Base-by-base conservation (phyloP, 2,113 vertebrate species). In the Carollia perspicillata region DNA sequence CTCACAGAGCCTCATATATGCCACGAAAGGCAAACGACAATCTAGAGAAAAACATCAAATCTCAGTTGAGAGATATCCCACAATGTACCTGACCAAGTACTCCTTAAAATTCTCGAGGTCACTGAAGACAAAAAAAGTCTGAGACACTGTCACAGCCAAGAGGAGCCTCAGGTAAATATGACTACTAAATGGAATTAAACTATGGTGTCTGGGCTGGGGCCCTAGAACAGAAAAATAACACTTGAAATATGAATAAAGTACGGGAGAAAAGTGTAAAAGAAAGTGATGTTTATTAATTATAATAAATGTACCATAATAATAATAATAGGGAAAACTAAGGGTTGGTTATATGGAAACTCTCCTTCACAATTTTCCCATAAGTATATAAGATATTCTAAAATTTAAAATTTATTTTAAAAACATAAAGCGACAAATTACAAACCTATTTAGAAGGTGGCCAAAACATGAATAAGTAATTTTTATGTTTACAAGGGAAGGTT, bases 81-180 rank as follows among this genome's bases (percentile, higher is more conserved):
- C 49, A 90, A 35, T 8, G 84, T 16, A 35, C 30, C 40, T 77
- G 22, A 88, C 22, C 65, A 90, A 93, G 63, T 33, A 79, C n/a
- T 63, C 37, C 58, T 88, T 44, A 66, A 71, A 89, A 95, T 23
- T 51, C 71, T 63, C 51, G 80, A 66, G 65, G 51, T 89, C 44
- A 92, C 91, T 96, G 89, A 87, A 93, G 79, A 53, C 47, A 96
- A 89, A n/a, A n/a, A 58, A 96, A 90, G n/a, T 44, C 40, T 35
- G 13, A 93, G 12, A 78, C 72, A 92, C 8, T 53, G 40, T 35
- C 66, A 79, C 0, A 42, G 11, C 10, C 40, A 55, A 74, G 53
- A 79, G 49, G 30, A 47, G 33, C 30, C 63, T 66, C 72, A 44
- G 42, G 37, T 44, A 94, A 28, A 53, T 40, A 49, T 7, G 55